These are phyloP conservation scores for Bellardia bayeri DNA, from an alignment of 2,888 invertebrate species.

Conservation along the genomic window DNA sequence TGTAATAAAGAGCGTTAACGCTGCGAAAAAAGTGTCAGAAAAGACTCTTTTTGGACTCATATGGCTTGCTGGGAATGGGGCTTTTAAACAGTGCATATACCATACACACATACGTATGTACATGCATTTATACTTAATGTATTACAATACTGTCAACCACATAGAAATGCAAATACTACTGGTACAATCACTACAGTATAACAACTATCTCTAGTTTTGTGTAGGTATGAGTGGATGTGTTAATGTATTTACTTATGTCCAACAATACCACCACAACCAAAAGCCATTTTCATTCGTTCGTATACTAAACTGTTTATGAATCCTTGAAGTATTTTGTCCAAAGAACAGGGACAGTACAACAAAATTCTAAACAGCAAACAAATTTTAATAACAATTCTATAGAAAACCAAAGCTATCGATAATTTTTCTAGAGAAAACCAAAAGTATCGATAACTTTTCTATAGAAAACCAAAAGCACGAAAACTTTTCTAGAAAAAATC, in stretches of 20 bases:
- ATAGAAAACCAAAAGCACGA: background rate
- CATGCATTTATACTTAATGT: background rate
- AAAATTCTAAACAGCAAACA: background rate
- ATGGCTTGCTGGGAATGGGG: too few species aligned
- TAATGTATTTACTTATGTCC: background rate
- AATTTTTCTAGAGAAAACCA: background rate
- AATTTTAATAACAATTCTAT: background rate
- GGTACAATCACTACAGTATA: background rate
- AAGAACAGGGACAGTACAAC: background rate
- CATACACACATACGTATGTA: background rate
- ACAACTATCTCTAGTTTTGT: background rate
- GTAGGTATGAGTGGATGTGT: background rate
- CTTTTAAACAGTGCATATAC: background rate
- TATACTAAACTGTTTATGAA: conserved; percentile 12
- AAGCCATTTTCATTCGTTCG: conserved; percentile 13
- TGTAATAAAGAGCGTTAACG: too few species aligned
- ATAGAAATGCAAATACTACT: conserved; percentile 35
- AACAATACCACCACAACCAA: background rate
- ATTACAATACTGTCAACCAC: conserved; percentile 20
- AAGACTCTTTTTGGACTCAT: too few species aligned
- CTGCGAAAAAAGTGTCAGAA: too few species aligned
- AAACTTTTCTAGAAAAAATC: background rate
- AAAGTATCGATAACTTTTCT: background rate
- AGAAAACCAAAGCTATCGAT: background rate
- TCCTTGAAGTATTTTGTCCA: background rate